Conservation (phyloP, 2,797 vertebrate genomes). For the Hemitrygon akajei region DNA sequence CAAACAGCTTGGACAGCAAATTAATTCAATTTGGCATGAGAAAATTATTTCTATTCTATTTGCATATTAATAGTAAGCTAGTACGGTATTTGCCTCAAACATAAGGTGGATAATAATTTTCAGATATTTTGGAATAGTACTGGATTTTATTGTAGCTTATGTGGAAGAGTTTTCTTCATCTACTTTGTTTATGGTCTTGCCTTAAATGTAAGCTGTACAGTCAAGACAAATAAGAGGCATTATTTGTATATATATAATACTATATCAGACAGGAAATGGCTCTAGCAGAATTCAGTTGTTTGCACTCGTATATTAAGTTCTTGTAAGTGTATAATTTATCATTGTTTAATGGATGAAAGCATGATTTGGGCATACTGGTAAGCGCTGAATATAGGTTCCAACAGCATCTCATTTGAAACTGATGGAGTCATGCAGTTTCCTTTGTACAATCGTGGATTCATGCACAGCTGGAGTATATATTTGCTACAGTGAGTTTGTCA, state of each 20-base stretch:
- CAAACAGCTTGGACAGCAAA: neutral
- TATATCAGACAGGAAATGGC: neutral
- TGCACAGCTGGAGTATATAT: slow-evolving; percentile 9
- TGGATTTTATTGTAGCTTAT: neutral
- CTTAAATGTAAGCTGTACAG: neutral
- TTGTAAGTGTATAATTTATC: neutral
- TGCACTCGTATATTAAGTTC: neutral
- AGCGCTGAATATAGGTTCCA: neutral
- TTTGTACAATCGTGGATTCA: neutral
- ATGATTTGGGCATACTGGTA: neutral
- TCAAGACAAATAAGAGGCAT: neutral
- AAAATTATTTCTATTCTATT: neutral
- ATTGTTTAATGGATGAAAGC: slow-evolving; percentile 3
- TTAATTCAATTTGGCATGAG: neutral
- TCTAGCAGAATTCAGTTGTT: neutral
- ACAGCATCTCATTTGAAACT: neutral
- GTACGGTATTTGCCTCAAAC: no score
- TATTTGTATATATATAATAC: no score
- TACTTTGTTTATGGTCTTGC: neutral
- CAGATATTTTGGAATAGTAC: neutral
- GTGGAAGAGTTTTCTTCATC: neutral
- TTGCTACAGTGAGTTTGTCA: neutral
- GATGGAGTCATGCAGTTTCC: neutral
- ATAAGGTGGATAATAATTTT: neutral
- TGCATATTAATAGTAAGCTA: neutral